Conservation (phyloP, 2,797 vertebrate species). For the Onychomys leucogaster region DNA sequence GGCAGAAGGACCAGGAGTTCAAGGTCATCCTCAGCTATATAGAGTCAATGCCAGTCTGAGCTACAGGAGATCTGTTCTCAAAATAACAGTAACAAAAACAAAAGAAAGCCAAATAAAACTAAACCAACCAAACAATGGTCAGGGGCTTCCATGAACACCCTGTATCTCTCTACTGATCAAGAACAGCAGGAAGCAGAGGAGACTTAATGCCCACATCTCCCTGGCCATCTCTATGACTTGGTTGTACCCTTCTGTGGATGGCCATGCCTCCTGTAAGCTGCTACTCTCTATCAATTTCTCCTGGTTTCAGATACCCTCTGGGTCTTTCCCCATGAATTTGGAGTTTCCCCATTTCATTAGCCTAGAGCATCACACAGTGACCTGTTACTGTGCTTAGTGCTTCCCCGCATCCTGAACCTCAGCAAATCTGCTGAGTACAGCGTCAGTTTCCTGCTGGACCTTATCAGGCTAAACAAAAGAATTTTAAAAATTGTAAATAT, state of each 20-base stretch:
- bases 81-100: neutral
- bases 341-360: neutral
- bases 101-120: neutral
- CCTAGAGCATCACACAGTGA: too few species aligned
- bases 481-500: neutral
- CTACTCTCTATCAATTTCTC: neutral
- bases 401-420: neutral
- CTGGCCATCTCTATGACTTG: neutral
- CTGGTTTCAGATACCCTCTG: neutral
- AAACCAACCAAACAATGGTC: neutral
- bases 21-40: neutral
- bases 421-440: neutral
- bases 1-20: too few species aligned
- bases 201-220: too few species aligned
- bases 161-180: neutral
- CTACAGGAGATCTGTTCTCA: neutral
- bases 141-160: neutral
- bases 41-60: neutral
- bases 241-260: accelerated
- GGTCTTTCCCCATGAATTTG: neutral
- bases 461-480: neutral
- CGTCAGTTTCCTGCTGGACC: neutral
- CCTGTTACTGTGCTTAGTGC: neutral
- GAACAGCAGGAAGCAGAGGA: neutral
- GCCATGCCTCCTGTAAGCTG: neutral